phyloP scores from a whole-genome alignment of 2,797 vertebrate species.

The Hoplostethus mediterraneus region DNA sequence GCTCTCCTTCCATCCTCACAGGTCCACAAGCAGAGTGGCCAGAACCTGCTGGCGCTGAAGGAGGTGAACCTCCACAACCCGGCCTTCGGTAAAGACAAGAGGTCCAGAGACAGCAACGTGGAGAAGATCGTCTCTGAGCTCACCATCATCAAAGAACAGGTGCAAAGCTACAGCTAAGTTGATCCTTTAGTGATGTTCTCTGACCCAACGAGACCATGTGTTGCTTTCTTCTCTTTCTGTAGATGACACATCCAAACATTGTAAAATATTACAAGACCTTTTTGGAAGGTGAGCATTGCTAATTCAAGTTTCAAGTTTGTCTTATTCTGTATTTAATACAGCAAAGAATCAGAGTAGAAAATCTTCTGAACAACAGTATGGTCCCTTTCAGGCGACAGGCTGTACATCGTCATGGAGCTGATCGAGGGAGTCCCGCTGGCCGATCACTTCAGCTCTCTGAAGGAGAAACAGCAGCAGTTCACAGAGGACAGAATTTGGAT shows the following conservation, averaged over 20 bases:
- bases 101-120: slow-evolving; percentile 89
- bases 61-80: slow-evolving; percentile 93
- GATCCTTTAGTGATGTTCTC: not conserved
- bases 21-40: slow-evolving; percentile 90
- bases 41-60: slow-evolving; percentile 92
- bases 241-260: slow-evolving; percentile 93
- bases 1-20: slow-evolving; percentile 46
- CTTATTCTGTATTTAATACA: not conserved
- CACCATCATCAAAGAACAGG: slow-evolving; percentile 93
- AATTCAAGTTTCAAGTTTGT: not conserved
- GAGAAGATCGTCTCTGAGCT: slow-evolving; percentile 93
- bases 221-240: slow-evolving; percentile 52
- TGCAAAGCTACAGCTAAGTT: slow-evolving; percentile 34
- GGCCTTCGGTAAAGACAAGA: slow-evolving; percentile 93
- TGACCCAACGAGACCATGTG: not conserved
- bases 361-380: not conserved
- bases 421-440: slow-evolving; percentile 90
- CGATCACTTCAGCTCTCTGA: slow-evolving; percentile 90
- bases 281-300: slow-evolving; percentile 88
- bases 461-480: slow-evolving; percentile 89
- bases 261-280: slow-evolving; percentile 94
- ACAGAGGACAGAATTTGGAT: slow-evolving; percentile 92
- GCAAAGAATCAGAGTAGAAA: not conserved
- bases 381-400: slow-evolving; percentile 82
- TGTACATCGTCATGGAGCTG: slow-evolving; percentile 94